Evolutionary conservation across 2,113 vertebrate genomes (phyloP).

Genomic region (Crotophaga sulcirostris): DNA sequence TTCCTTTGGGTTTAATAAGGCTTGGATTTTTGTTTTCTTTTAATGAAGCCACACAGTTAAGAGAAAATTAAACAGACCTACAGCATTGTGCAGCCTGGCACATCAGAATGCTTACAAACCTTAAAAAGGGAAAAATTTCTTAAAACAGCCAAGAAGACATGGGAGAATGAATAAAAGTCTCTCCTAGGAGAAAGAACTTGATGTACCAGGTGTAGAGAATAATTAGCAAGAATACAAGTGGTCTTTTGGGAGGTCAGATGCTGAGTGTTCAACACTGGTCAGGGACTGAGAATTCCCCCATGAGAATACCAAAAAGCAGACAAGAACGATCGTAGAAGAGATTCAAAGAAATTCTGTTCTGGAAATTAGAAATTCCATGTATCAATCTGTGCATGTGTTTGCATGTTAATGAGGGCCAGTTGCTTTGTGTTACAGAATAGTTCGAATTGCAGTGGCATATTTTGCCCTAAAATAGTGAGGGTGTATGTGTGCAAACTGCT

Average conservation of each 20-base stretch:
- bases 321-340: background rate
- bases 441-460: background rate
- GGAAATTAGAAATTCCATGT: background rate
- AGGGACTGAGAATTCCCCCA: background rate
- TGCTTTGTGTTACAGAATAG: background rate
- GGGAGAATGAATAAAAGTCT: background rate
- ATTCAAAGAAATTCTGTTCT: background rate
- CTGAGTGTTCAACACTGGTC: background rate
- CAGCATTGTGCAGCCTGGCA: background rate
- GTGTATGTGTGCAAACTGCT: background rate
- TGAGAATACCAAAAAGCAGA: background rate
- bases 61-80: background rate
- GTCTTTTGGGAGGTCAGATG: background rate
- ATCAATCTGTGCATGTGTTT: background rate
- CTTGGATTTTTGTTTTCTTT: background rate
- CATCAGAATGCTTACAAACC: background rate
- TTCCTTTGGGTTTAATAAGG: background rate
- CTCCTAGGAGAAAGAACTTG: background rate
- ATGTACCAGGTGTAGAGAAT: background rate
- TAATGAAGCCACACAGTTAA: background rate
- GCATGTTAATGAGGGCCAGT: no score
- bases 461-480: background rate
- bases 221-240: background rate
- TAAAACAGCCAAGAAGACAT: background rate
- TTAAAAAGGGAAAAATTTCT: background rate